Evolutionary conservation across 2,113 vertebrate species (phyloP).

Genomic region (Thunnus maccoyii): DNA sequence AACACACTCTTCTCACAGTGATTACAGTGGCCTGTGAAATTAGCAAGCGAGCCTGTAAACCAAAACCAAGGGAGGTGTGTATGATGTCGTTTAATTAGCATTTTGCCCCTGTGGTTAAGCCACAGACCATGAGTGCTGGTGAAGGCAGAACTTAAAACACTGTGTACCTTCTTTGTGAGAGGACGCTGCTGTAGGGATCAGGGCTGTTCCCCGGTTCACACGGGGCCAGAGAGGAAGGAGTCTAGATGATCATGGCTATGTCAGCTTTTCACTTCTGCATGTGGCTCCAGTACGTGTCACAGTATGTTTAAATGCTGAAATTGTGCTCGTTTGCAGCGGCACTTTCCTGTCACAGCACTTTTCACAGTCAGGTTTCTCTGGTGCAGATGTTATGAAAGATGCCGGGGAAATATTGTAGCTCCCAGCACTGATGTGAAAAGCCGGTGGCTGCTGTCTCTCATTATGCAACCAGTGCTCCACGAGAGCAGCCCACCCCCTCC

Average conservation of each 20-base stretch:
- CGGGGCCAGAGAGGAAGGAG: not conserved
- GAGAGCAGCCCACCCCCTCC: constrained; percentile 23
- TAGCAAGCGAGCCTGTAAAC: constrained; percentile 73
- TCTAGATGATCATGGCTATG: not conserved
- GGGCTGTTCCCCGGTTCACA: constrained; percentile 31
- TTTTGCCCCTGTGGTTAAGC: constrained; percentile 77
- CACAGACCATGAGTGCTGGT: constrained; percentile 72
- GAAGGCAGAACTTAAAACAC: constrained; percentile 48
- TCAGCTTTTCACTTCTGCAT: constrained; percentile 29
- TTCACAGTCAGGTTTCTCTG: not conserved
- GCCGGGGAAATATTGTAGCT: constrained; percentile 16
- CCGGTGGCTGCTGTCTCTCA: constrained; percentile 28
- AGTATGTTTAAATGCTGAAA: not conserved
- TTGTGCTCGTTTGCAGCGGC: not conserved
- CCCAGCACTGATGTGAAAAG: constrained; percentile 24
- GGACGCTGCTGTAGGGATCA: constrained; percentile 46
- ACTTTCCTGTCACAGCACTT: not conserved
- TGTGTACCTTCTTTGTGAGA: constrained; percentile 58
- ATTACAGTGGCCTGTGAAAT: constrained; percentile 78
- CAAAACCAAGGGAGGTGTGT: constrained; percentile 59
- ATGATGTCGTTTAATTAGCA: constrained; percentile 75
- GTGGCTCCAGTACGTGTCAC: not conserved
- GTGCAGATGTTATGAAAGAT: not conserved
- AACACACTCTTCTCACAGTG: constrained; percentile 55
- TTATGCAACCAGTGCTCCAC: constrained; percentile 45